Evolutionary conservation across 2,888 invertebrate species (phyloP).

Genomic region (Trichogramma dendrolimi): DNA sequence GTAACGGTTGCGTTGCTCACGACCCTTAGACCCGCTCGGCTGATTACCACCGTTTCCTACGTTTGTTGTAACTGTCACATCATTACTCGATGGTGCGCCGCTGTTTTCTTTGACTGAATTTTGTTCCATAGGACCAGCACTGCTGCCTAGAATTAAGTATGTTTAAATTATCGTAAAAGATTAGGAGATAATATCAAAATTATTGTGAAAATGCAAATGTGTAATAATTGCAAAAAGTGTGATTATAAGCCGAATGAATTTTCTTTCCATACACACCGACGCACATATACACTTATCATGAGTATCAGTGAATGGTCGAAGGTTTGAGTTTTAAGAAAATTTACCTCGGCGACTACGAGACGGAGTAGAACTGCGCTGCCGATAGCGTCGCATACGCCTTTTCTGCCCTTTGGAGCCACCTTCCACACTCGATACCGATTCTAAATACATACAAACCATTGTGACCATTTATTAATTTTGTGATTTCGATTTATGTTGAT

Average conservation of each 20-base stretch:
- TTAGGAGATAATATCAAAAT: not conserved
- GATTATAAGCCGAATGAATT: too few species aligned
- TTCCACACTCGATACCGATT: constrained; percentile 62
- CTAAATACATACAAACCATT: constrained; percentile 53
- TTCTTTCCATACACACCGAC: too few species aligned
- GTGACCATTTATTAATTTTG: constrained; percentile 47
- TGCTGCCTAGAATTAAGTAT: constrained; percentile 21
- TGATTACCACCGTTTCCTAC: constrained; percentile 47
- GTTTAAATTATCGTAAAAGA: not conserved
- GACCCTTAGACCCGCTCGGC: constrained; percentile 43
- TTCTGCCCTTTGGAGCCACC: constrained; percentile 53
- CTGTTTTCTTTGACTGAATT: too few species aligned
- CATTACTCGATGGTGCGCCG: not conserved
- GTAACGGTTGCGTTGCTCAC: constrained; percentile 47
- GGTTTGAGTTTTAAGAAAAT: not conserved
- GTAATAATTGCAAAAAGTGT: not conserved
- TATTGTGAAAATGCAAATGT: not conserved
- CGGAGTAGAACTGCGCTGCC: constrained; percentile 51
- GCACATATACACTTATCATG: too few species aligned
- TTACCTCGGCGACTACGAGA: constrained; percentile 45
- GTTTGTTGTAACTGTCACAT: constrained; percentile 32
- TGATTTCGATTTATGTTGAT: not conserved
- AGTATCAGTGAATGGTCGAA: too few species aligned
- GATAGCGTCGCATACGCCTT: constrained; percentile 44
- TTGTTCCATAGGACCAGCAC: constrained; percentile 15